Evolutionary conservation across 2,797 vertebrate genomes (phyloP).

Genomic region (Echiichthys vipera): DNA sequence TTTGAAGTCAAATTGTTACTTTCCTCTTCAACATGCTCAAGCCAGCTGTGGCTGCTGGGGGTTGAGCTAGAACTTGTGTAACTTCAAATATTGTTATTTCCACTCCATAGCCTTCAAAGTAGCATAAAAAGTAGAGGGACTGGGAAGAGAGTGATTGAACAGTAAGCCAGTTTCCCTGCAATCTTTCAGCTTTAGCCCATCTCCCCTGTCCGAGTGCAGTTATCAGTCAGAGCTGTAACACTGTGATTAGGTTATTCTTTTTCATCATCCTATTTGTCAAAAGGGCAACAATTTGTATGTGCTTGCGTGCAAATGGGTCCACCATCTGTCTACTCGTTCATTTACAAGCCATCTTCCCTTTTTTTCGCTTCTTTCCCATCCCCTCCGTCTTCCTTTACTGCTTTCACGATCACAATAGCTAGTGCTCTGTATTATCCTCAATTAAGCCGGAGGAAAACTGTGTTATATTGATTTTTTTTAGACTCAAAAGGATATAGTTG

Average conservation of each 20-base stretch:
- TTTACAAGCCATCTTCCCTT: constrained; percentile 20
- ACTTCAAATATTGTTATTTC: constrained; percentile 62
- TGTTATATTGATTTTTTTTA: constrained; percentile 60
- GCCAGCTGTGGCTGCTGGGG: constrained; percentile 25
- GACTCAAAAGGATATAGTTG: constrained; percentile 44
- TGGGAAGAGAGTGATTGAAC: constrained; percentile 36
- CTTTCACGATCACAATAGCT: constrained; percentile 5
- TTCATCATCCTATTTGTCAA: constrained; percentile 59
- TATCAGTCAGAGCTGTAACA: constrained; percentile 54
- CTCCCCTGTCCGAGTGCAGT: constrained; percentile 16
- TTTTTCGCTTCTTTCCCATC: constrained; percentile 14
- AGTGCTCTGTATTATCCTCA: constrained; percentile 45
- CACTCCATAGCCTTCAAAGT: constrained; percentile 53
- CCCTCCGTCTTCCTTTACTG: constrained; percentile 19
- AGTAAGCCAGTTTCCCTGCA: constrained; percentile 28
- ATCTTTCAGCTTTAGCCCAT: constrained; percentile 35
- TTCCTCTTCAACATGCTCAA: constrained; percentile 1
- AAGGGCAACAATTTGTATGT: constrained; percentile 56
- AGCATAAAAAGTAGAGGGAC: constrained; percentile 45
- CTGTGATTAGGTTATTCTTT: constrained; percentile 55
- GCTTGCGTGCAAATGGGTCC: constrained; percentile 20
- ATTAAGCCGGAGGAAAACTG: constrained; percentile 54
- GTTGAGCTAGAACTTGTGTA: constrained; percentile 34
- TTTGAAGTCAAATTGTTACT: constrained; percentile 8
- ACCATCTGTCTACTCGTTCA: constrained; percentile 45